Conservation (phyloP, 2,888 invertebrate genomes). For the Apodemia duryi region DNA sequence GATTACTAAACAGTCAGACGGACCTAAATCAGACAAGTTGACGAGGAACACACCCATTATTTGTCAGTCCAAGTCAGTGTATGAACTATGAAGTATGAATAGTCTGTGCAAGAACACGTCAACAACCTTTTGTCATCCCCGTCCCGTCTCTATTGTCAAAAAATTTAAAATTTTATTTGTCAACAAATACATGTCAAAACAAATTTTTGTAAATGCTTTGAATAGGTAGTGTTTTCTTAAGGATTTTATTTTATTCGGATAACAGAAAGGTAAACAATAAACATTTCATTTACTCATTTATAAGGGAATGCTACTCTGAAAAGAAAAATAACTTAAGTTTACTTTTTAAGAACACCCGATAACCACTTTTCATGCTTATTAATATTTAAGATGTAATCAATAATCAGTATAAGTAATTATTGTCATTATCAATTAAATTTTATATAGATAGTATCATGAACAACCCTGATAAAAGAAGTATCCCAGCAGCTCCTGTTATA, state of each 20-base stretch:
- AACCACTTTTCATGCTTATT: too few relatives aligned
- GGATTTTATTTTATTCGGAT: not conserved
- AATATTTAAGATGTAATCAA: not conserved
- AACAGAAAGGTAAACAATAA: not conserved
- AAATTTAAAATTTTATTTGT: conserved; percentile 4
- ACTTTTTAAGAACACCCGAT: not conserved
- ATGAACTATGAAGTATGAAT: too few relatives aligned
- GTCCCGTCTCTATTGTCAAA: conserved; percentile 13
- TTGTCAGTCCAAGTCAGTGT: too few relatives aligned
- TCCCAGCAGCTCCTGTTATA: conserved; percentile 67
- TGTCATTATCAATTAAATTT: not conserved
- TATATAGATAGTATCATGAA: conserved; percentile 36
- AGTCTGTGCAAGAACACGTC: conserved; percentile 23
- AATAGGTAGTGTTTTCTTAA: not conserved
- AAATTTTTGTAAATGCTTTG: conserved; percentile 20
- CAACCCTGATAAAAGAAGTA: conserved; percentile 53
- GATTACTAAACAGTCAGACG: too few relatives aligned
- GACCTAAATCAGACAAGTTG: too few relatives aligned
- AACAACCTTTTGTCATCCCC: conserved; percentile 22
- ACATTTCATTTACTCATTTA: not conserved
- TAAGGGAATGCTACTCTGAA: conserved; percentile 2
- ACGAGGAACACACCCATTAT: too few relatives aligned
- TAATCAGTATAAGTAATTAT: not conserved
- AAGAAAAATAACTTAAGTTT: not conserved
- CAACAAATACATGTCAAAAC: conserved; percentile 23